Conservation (phyloP, 2,888 invertebrate species). For the Hoplodrina blanda region DNA sequence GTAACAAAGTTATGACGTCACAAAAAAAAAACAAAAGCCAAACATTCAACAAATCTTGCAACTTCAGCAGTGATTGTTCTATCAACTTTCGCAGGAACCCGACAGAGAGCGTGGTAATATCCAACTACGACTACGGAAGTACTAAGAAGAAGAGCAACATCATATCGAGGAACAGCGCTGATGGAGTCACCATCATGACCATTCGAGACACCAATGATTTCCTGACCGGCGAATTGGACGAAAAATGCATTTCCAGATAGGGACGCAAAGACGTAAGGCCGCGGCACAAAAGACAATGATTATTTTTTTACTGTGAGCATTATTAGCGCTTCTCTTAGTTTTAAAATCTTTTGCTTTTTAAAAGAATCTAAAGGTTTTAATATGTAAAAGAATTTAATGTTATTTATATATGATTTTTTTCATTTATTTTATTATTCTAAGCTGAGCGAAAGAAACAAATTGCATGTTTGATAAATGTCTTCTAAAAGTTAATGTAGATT, state of each 20-base stretch:
- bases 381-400: neutral
- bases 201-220: constrained; percentile 83
- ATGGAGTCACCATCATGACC: constrained; percentile 86
- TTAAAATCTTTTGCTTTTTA: constrained; percentile 12
- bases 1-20: neutral
- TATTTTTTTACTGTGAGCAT: neutral
- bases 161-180: constrained; percentile 82
- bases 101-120: constrained; percentile 88
- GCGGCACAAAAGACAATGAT: constrained; percentile 53
- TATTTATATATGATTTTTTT: neutral
- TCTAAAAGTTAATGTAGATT: neutral
- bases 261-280: constrained; percentile 28
- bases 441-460: too few species aligned
- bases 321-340: constrained; percentile 20
- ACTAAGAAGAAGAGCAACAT: constrained; percentile 87
- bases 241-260: constrained; percentile 84
- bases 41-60: constrained; percentile 10
- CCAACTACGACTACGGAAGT: constrained; percentile 88
- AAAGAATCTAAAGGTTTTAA: neutral
- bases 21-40: neutral
- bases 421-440: neutral
- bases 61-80: constrained; percentile 77
- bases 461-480: too few species aligned
- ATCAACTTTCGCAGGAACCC: constrained; percentile 84
- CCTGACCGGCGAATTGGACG: constrained; percentile 76